phyloP scores from a whole-genome alignment of 2,888 invertebrate species.

The Ormyrus nitidulus region DNA sequence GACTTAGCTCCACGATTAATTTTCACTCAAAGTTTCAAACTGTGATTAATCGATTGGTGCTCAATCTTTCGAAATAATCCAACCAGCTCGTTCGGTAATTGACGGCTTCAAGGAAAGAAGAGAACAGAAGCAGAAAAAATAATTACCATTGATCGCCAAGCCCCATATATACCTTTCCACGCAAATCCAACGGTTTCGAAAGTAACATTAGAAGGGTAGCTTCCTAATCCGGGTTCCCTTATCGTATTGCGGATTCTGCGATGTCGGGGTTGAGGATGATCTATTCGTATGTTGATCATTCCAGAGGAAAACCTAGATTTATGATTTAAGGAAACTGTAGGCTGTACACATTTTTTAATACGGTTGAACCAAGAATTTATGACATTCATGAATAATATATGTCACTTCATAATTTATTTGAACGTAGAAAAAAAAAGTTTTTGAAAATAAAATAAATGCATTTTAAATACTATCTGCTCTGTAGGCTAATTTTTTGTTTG shows the following conservation, averaged over 20 bases:
- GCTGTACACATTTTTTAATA: no score
- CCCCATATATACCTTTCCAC: neutral
- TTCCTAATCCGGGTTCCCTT: constrained; percentile 26
- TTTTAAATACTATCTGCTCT: no score
- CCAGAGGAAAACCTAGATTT: no score
- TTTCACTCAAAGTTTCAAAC: constrained; percentile 24
- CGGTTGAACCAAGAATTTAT: no score
- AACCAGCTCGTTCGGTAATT: neutral
- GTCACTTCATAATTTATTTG: no score
- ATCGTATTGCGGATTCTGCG: constrained; percentile 7
- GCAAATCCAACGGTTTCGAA: constrained; percentile 19
- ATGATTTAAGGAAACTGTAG: no score
- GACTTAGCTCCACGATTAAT: constrained; percentile 13
- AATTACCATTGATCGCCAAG: constrained; percentile 2
- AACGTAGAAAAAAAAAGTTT: no score
- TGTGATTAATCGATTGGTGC: constrained; percentile 9
- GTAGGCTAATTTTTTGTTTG: no score
- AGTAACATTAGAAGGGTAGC: neutral
- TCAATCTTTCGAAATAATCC: constrained; percentile 26
- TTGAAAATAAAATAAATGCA: no score
- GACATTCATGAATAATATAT: no score
- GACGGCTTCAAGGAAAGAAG: neutral
- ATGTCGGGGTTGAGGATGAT: no score
- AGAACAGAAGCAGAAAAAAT: constrained; percentile 6
- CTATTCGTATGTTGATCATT: no score